phyloP scores from a whole-genome alignment of 2,797 vertebrate genomes.

The Sciaenops ocellatus region DNA sequence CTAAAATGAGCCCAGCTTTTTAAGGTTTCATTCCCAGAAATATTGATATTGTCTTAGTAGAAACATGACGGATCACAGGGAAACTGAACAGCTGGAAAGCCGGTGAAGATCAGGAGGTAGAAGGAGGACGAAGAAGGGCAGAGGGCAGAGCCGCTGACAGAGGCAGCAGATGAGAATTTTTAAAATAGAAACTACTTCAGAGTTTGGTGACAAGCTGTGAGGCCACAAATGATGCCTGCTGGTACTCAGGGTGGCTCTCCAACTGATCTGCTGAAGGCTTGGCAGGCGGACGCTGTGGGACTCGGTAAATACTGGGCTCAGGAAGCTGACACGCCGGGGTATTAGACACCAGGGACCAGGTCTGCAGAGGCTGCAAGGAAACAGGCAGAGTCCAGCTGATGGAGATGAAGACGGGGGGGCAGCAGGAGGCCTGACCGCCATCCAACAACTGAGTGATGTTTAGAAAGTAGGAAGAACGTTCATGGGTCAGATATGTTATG shows the following conservation, averaged over 20 bases:
- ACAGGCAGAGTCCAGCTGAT: background rate
- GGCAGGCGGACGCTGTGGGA: conserved; percentile 16
- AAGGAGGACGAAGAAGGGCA: background rate
- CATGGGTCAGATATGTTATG: no score
- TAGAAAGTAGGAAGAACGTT: no score
- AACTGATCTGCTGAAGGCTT: background rate
- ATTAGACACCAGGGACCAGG: background rate
- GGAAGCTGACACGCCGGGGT: background rate
- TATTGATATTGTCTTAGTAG: no score
- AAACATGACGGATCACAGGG: background rate
- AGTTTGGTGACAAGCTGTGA: background rate
- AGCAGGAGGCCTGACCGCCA: background rate
- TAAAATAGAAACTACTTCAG: conserved; percentile 7
- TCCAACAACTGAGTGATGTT: no score
- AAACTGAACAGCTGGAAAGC: no score
- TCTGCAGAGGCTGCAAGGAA: background rate
- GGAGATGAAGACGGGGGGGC: background rate
- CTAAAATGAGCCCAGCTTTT: no score
- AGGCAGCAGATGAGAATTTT: background rate
- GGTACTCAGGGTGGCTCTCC: conserved; percentile 4
- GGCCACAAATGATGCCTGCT: conserved; percentile 5
- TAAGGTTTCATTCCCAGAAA: no score
- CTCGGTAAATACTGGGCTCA: background rate
- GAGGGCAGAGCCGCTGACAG: background rate
- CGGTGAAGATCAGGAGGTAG: background rate